Conservation (phyloP, 1,140 invertebrate genomes). For the Trachelipus rathkii region DNA sequence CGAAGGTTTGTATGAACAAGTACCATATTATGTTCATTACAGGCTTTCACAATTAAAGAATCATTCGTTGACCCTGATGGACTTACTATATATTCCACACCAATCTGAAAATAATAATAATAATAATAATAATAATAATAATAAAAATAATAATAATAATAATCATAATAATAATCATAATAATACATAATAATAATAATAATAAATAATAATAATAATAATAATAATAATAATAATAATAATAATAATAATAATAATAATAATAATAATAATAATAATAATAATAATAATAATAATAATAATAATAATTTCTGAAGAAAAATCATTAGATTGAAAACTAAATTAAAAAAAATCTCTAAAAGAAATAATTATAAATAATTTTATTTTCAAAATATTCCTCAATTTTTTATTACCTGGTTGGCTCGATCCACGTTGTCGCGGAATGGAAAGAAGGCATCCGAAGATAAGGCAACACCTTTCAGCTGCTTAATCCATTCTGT, state of each 20-base stretch:
- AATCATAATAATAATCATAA: neutral
- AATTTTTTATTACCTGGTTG: slow-evolving; percentile 62
- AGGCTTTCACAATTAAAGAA: slow-evolving; percentile 80
- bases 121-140: slow-evolving; percentile 43
- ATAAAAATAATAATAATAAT: neutral
- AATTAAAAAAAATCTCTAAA: too few relatives aligned
- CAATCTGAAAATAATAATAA: slow-evolving; percentile 66
- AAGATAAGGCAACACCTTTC: slow-evolving; percentile 84
- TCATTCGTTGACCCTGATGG: slow-evolving; percentile 93
- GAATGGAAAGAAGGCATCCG: slow-evolving; percentile 98
- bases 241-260: neutral
- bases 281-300: neutral
- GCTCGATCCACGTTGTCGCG: slow-evolving; percentile 95
- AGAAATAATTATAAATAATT: neutral
- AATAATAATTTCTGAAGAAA: too few relatives aligned
- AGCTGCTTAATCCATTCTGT: slow-evolving; percentile 74
- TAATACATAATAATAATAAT: neutral
- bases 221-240: neutral
- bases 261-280: neutral
- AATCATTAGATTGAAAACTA: too few relatives aligned
- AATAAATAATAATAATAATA: neutral
- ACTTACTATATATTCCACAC: slow-evolving; percentile 86
- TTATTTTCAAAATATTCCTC: too few relatives aligned
- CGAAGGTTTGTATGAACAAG: slow-evolving; percentile 86
- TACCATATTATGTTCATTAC: slow-evolving; percentile 83